These are phyloP conservation scores for Aricia artaxerxes DNA, from an alignment of 2,888 invertebrate genomes.

Conservation along the genomic window DNA sequence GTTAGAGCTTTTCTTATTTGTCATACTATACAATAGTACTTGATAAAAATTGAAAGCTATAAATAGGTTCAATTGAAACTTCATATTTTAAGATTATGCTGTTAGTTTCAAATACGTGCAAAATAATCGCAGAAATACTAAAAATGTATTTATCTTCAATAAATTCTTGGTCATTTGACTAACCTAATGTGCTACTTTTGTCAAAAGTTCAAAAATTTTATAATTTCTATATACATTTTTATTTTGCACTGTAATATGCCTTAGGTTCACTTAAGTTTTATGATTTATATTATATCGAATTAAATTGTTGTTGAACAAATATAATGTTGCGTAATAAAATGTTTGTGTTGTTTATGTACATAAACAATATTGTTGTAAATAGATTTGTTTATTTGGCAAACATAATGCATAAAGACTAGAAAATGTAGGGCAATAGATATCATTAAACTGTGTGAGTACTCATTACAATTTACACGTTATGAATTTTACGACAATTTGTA, in stretches of 20 bases:
- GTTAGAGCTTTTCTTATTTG: neutral
- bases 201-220: neutral
- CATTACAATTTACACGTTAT: too few relatives aligned
- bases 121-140: constrained; percentile 29
- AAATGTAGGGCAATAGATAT: neutral
- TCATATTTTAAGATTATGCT: neutral
- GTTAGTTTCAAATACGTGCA: constrained; percentile 8
- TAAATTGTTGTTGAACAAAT: constrained; percentile 56
- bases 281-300: neutral
- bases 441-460: too few relatives aligned
- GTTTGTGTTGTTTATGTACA: constrained; percentile 57
- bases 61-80: neutral
- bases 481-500: too few relatives aligned
- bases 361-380: constrained; percentile 76
- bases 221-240: neutral
- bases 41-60: too few relatives aligned
- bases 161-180: too few relatives aligned
- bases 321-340: constrained; percentile 67
- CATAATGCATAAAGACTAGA: constrained; percentile 5
- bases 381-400: constrained; percentile 69
- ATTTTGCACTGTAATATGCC: constrained; percentile 19
- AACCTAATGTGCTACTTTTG: too few relatives aligned
- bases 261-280: neutral
- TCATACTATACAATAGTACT: neutral
- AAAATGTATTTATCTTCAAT: neutral